Percentiles rank a stretch among this genome's conserved stretches.
phyloP scores from a whole-genome alignment of 1,140 invertebrate genomes.

The Atta colombica region DNA sequence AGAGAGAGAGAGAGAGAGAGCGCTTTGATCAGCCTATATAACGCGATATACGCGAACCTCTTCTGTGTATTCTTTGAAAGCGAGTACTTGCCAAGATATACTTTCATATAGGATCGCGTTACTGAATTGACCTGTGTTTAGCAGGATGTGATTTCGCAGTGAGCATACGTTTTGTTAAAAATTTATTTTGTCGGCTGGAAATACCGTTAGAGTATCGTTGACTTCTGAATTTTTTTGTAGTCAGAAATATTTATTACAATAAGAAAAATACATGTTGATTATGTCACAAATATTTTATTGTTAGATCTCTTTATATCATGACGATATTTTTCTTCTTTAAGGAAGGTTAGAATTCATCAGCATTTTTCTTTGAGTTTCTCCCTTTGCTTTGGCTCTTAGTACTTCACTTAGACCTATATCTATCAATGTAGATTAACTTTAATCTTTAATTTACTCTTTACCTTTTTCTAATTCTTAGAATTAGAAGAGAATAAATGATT shows the following conservation, averaged over 20 bases:
- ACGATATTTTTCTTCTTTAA: background rate
- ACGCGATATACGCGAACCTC: background rate
- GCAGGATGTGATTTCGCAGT: background rate
- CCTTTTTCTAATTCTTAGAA: too few relatives aligned
- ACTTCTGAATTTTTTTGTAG: background rate
- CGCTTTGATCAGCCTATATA: constrained; percentile 18
- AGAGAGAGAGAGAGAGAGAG: constrained; percentile 10
- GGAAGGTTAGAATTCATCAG: background rate
- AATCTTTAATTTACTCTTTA: too few relatives aligned
- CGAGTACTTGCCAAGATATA: background rate
- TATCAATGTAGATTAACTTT: too few relatives aligned
- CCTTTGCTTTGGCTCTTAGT: constrained; percentile 2
- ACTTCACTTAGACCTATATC: too few relatives aligned
- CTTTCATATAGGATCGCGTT: background rate
- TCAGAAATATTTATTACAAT: background rate
- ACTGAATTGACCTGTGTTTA: background rate
- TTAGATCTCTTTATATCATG: background rate
- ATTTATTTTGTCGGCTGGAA: constrained; percentile 5
- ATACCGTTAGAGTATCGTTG: background rate
- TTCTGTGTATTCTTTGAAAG: background rate
- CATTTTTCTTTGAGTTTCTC: constrained; percentile 2
- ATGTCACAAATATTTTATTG: constrained; percentile 1
- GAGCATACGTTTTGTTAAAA: constrained; percentile 13
- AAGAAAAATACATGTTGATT: background rate
- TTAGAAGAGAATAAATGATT: too few relatives aligned